Evolutionary conservation across 1,140 invertebrate genomes (phyloP), one percentile per base, ranked within the genome.

Genomic region (Eriocheir sinensis): DNA sequence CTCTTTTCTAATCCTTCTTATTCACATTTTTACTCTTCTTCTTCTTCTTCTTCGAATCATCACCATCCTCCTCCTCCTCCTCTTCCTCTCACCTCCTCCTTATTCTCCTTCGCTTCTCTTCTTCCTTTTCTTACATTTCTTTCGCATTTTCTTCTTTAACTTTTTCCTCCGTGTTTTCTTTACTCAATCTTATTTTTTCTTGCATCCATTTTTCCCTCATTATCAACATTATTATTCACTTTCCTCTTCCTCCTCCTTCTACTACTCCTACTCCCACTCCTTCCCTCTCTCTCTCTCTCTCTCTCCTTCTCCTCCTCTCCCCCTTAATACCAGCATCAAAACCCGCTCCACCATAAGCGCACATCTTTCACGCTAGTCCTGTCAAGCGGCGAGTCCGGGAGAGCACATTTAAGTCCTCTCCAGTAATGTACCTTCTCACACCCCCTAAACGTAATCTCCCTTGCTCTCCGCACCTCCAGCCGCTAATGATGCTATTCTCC

Each of bases 401-500:
- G n/a, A 21, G 60, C 21, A n/a, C 60, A 72, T 72, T 72, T n/a
- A 72, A 72, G 60, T 72, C 60, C n/a, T 4, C 60, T n/a, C 21
- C 60, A 72, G 60, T 72, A 72, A 72, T 72, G 21, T n/a, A 72
- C 9, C 21, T 48, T 8, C 44, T 48, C 44, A 48, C 60, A 12
- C 21, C n/a, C 12, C n/a, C 21, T 72, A 72, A 72, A 6, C 27
- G 60, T 72, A 72, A 72, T 72, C 60, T n/a, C 21, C 60, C 27
- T n/a, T 21, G 6, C 60, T 72, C 60, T n/a, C 60, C 60, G 60
- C 60, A 72, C 60, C 60, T 72, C n/a, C 21, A n/a, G 21, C 27
- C 60, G 60, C 60, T 72, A 72, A 72, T 72, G 60, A 72, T 72
- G 60, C 60, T 8, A 72, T 72, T 72, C 60, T 72, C 60, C 60